Base-by-base conservation (phyloP, 2,797 vertebrate genomes). In the Eidolon dupreanum region DNA sequence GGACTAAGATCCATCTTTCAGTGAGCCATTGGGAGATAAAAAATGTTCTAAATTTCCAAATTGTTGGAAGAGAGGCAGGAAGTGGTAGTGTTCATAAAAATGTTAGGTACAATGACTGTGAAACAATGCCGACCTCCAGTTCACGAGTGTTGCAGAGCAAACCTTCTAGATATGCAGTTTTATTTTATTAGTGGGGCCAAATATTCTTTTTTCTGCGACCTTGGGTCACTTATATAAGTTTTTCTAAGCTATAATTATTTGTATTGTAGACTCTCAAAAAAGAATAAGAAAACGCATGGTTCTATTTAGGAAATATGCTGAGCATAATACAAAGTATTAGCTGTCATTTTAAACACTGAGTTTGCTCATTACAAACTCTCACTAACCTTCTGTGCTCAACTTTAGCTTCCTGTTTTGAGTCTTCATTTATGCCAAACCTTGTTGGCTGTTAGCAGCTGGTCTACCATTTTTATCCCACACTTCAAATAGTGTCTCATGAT, bases 391-490 rank as follows among this genome's bases (percentile, higher is more conserved):
- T 92, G 51, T 81, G 33, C 15, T 11, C 38, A 22, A 86, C 43
- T 8, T 71, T 15, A 70, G 33, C 33, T 92, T 94, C 73, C 68
- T 92, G 28, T 65, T 92, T 88, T 94, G n/a, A 82, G 70, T 55
- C 43, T 10, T 70, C 57, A 46, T 87, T 22, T 74, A n/a, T 31
- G 31, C 19, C 31, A 85, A 74, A 53, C 46, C 24, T 85, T 86
- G 24, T 16, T 84, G 31, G 51, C 59, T 73, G 4, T 57, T 81
- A 81, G 43, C 38, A 95, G 28, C 2, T 90, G 86, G 53, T 90
- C 88, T 88, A 70, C 22, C 51, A 19, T 95, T 94, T 83, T 65
- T 51, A 74, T 83, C 28, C 84, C 71, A 84, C 43, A 33, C 12
- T 24, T 81, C 28, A 92, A 90, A 53, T 81, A 28, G 2, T 73